These are phyloP conservation scores for Pangasius sanitwongsei DNA, from an alignment of 2,797 vertebrate genomes.

Conservation along the genomic window DNA sequence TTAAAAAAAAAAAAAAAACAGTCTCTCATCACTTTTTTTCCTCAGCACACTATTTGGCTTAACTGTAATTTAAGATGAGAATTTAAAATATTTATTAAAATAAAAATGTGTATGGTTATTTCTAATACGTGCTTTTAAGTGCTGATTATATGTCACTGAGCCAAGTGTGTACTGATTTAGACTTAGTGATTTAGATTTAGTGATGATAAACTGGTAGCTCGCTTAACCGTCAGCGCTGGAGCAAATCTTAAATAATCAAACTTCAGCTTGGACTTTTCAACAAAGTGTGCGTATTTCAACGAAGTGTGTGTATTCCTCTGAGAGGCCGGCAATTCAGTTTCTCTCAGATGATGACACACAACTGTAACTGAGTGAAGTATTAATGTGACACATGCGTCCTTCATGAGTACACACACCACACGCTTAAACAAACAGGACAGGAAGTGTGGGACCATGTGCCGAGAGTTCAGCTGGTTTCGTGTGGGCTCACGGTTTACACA, in stretches of 20 bases:
- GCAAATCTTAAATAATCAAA: background rate
- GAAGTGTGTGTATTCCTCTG: background rate
- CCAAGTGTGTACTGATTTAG: background rate
- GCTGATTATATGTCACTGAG: background rate
- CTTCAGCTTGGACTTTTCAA: background rate
- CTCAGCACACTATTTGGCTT: background rate
- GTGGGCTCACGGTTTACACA: constrained; percentile 2
- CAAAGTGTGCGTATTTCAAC: background rate
- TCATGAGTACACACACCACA: background rate
- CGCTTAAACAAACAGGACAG: constrained; percentile 31
- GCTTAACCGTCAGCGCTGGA: background rate
- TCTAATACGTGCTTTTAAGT: background rate
- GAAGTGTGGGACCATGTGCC: background rate
- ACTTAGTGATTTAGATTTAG: background rate
- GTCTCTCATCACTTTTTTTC: background rate
- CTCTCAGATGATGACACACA: background rate
- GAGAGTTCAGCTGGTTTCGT: background rate
- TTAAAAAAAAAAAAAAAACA: background rate
- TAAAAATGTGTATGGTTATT: background rate
- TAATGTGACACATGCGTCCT: background rate
- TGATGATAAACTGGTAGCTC: background rate
- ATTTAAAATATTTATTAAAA: background rate
- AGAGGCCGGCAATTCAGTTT: background rate
- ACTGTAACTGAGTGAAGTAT: background rate
- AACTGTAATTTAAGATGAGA: background rate